Evolutionary conservation across 1,140 invertebrate genomes (phyloP).

Genomic region (Caerostris darwini): DNA sequence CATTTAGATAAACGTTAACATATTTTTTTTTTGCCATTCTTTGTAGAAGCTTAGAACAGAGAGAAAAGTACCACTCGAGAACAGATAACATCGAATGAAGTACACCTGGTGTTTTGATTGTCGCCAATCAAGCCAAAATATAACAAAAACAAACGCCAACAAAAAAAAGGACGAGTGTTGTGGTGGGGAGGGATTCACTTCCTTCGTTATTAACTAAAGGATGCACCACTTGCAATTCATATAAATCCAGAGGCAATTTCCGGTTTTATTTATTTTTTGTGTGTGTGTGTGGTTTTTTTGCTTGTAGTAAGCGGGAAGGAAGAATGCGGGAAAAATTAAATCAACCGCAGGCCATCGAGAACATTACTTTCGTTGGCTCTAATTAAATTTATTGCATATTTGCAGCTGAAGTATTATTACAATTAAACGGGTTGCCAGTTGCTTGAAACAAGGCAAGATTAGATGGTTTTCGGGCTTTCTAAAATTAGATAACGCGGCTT

Average conservation of each 20-base stretch:
- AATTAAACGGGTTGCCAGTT: slow-evolving; percentile 31
- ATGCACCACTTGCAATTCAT: slow-evolving; percentile 43
- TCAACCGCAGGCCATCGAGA: slow-evolving; percentile 34
- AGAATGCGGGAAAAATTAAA: slow-evolving; percentile 49
- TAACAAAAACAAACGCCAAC: not conserved
- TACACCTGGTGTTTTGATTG: slow-evolving; percentile 68
- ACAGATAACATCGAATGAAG: slow-evolving; percentile 46
- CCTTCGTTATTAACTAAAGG: slow-evolving; percentile 60
- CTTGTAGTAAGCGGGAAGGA: not conserved
- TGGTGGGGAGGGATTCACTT: not conserved
- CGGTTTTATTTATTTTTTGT: slow-evolving; percentile 29
- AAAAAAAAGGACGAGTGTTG: slow-evolving; percentile 28
- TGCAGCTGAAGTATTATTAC: slow-evolving; percentile 42
- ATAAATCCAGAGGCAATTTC: slow-evolving; percentile 60
- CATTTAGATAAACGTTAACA: slow-evolving; percentile 55
- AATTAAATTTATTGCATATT: slow-evolving; percentile 67
- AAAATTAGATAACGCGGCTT: slow-evolving; percentile 10
- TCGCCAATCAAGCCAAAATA: slow-evolving; percentile 57
- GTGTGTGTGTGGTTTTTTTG: slow-evolving; percentile 11
- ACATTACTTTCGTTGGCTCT: slow-evolving; percentile 14
- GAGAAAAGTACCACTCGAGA: not conserved
- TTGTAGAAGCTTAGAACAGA: not conserved
- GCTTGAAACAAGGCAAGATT: slow-evolving; percentile 37
- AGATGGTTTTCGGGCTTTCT: slow-evolving; percentile 1
- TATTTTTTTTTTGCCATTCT: slow-evolving; percentile 19